Conservation (phyloP, 2,888 invertebrate genomes). For the Clepsis dumicolana region DNA sequence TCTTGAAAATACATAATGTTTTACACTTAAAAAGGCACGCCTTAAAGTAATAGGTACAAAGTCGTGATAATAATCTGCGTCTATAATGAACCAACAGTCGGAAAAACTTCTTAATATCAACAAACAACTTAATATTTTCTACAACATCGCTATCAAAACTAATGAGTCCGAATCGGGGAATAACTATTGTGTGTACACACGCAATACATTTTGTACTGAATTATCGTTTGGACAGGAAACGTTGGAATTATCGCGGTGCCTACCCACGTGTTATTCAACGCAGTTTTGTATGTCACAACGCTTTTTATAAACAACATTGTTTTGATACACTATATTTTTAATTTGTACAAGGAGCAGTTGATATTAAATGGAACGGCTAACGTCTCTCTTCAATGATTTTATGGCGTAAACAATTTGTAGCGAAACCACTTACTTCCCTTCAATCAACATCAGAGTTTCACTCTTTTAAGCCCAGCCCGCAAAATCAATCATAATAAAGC, state of each 20-base stretch:
- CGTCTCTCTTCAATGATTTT: background rate
- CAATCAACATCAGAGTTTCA: background rate
- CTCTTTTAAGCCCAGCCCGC: background rate
- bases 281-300: background rate
- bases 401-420: background rate
- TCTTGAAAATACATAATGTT: background rate
- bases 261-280: constrained; percentile 8
- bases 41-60: background rate
- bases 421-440: background rate
- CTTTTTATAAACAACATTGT: constrained; percentile 1
- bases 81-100: background rate
- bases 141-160: background rate
- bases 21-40: background rate
- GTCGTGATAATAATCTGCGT: background rate
- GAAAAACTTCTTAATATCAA: background rate
- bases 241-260: constrained; percentile 32
- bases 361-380: background rate
- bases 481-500: constrained; percentile 33
- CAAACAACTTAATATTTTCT: background rate
- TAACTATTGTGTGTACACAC: constrained; percentile 21
- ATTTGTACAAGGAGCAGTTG: background rate
- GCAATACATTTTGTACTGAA: constrained; percentile 16
- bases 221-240: constrained; percentile 40
- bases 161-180: constrained; percentile 20
- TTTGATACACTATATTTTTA: background rate